Conservation (phyloP, 2,113 vertebrate genomes). For the Cryptomyrus ogoouensis region DNA sequence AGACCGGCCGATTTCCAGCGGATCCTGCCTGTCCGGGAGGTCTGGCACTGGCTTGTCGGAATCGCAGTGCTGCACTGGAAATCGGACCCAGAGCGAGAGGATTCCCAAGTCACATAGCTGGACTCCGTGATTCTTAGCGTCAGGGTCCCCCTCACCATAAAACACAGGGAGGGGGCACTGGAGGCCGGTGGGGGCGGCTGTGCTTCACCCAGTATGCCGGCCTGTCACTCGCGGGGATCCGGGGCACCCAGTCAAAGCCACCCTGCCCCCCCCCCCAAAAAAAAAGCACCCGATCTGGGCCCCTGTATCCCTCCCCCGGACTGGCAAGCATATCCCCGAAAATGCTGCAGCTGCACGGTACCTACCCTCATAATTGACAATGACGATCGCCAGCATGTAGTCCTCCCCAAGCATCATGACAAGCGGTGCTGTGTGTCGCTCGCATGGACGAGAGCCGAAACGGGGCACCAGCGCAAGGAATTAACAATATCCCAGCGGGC, state of each 20-base stretch:
- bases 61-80: not conserved
- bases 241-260: not conserved
- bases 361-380: conserved; percentile 38
- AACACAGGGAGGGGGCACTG: not conserved
- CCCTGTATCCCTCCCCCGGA: not conserved
- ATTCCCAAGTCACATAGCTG: not conserved
- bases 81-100: not conserved
- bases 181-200: not conserved
- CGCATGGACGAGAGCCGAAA: not conserved
- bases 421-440: not conserved
- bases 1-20: not conserved
- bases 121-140: not conserved
- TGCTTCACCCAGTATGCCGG: not conserved
- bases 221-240: not conserved
- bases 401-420: conserved; percentile 27
- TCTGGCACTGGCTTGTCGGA: not conserved
- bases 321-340: not conserved
- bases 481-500: conserved; percentile 14
- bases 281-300: not conserved
- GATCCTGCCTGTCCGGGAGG: not conserved
- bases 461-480: not conserved
- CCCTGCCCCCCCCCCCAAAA: not conserved
- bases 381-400: conserved; percentile 36
- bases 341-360: conserved; percentile 3
- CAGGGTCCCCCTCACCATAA: not conserved